phyloP scores from a whole-genome alignment of 1,140 invertebrate genomes.

The Neelides sp. region DNA sequence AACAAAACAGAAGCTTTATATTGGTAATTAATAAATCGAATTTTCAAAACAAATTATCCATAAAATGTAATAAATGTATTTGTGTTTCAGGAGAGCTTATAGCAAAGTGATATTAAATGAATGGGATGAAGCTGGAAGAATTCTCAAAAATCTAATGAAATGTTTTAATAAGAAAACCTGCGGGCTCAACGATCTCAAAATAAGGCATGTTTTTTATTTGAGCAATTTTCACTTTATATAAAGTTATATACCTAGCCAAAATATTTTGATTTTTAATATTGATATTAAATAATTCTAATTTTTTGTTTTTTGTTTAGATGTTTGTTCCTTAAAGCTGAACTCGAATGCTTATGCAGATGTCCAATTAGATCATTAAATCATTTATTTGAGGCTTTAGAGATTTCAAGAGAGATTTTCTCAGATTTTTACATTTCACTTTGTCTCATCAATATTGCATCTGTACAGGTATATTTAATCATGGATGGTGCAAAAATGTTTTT shows the following conservation, averaged over 20 bases:
- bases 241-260: background rate
- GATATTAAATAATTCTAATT: background rate
- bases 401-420: slow-evolving; percentile 12
- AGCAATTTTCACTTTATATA: background rate
- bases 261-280: background rate
- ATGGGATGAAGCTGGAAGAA: slow-evolving; percentile 13
- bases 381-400: slow-evolving; percentile 22
- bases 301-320: slow-evolving; percentile 14
- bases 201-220: slow-evolving; percentile 9
- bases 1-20: slow-evolving; percentile 18
- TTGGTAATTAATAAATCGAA: slow-evolving; percentile 9
- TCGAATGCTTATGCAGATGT: slow-evolving; percentile 16
- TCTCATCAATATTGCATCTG: slow-evolving; percentile 15
- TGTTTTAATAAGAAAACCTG: slow-evolving; percentile 4
- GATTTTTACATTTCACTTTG: slow-evolving; percentile 23
- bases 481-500: background rate
- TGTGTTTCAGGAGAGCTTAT: slow-evolving; percentile 13
- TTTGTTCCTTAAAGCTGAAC: slow-evolving; percentile 20
- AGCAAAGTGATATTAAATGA: slow-evolving; percentile 19
- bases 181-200: slow-evolving; percentile 18
- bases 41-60: background rate
- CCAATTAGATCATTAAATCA: slow-evolving; percentile 13
- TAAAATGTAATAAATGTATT: background rate
- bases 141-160: slow-evolving; percentile 9
- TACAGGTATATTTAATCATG: slow-evolving; percentile 15